phyloP scores from a whole-genome alignment of 2,888 invertebrate species.

The Drosophila algonquin region DNA sequence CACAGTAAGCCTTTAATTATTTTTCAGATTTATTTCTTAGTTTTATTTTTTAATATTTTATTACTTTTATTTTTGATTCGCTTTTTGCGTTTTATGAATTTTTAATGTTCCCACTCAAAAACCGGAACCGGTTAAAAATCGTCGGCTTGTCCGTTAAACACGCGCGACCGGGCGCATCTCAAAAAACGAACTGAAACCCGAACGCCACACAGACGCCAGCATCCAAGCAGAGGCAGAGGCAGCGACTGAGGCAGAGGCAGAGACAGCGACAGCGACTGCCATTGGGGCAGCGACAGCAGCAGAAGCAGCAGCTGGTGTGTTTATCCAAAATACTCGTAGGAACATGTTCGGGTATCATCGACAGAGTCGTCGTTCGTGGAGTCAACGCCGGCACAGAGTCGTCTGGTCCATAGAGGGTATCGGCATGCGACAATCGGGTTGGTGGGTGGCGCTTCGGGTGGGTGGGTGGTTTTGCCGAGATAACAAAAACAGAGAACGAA shows the following conservation, averaged over 20 bases:
- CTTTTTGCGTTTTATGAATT: slow-evolving; percentile 5
- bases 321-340: slow-evolving; percentile 56
- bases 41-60: neutral
- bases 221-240: slow-evolving; percentile 48
- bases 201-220: slow-evolving; percentile 50
- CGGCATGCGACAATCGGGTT: slow-evolving; percentile 19
- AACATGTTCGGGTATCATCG: slow-evolving; percentile 35
- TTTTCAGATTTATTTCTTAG: neutral
- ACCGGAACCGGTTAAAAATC: slow-evolving; percentile 54
- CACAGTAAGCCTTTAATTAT: neutral
- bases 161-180: slow-evolving; percentile 81
- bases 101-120: slow-evolving; percentile 31
- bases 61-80: neutral
- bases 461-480: slow-evolving; percentile 59
- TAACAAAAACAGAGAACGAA: slow-evolving; percentile 75
- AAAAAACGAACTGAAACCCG: slow-evolving; percentile 81
- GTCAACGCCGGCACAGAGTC: neutral
- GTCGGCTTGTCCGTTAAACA: slow-evolving; percentile 57
- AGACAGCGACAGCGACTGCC: neutral
- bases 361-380: slow-evolving; percentile 13
- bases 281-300: slow-evolving; percentile 31
- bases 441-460: slow-evolving; percentile 13
- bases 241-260: slow-evolving; percentile 12
- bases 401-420: slow-evolving; percentile 12
- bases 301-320: slow-evolving; percentile 52